phyloP scores from a whole-genome alignment of 2,113 vertebrate genomes.

The Cyprinodon variegatus region DNA sequence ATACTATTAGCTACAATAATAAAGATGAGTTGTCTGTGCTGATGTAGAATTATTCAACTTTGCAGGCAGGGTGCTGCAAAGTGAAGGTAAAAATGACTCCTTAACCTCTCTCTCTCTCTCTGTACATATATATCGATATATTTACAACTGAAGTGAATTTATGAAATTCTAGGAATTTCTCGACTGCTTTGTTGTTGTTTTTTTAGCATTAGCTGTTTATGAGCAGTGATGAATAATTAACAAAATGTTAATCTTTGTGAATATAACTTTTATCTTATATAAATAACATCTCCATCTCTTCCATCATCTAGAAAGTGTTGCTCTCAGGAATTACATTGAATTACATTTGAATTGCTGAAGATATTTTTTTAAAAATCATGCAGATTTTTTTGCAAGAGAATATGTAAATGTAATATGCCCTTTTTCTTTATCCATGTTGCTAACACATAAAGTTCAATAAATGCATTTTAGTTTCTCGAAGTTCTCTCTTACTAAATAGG shows the following conservation, averaged over 20 bases:
- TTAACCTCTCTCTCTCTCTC: no score
- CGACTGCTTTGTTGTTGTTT: no score
- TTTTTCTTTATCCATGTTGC: slow-evolving; percentile 41
- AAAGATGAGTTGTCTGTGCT: no score
- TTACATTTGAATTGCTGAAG: slow-evolving; percentile 4
- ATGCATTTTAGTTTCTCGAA: slow-evolving; percentile 56
- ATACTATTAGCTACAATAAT: no score
- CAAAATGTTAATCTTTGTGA: no score
- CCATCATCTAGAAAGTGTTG: not conserved
- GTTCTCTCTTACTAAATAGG: slow-evolving; percentile 64
- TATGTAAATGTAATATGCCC: slow-evolving; percentile 37
- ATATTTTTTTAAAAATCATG: not conserved
- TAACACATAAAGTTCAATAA: slow-evolving; percentile 59
- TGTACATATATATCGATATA: no score
- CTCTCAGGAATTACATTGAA: slow-evolving; percentile 18
- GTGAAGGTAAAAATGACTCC: no score
- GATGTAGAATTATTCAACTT: no score
- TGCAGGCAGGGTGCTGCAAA: no score
- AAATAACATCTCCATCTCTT: slow-evolving; percentile 20
- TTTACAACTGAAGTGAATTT: not conserved
- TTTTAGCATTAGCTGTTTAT: no score
- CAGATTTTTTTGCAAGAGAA: slow-evolving; percentile 13
- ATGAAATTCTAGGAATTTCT: not conserved
- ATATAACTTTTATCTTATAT: not conserved
- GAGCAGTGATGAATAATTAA: not conserved